Conservation (phyloP, 92 coral and sea anemone species). For the Epizoanthus illoricatus region DNA sequence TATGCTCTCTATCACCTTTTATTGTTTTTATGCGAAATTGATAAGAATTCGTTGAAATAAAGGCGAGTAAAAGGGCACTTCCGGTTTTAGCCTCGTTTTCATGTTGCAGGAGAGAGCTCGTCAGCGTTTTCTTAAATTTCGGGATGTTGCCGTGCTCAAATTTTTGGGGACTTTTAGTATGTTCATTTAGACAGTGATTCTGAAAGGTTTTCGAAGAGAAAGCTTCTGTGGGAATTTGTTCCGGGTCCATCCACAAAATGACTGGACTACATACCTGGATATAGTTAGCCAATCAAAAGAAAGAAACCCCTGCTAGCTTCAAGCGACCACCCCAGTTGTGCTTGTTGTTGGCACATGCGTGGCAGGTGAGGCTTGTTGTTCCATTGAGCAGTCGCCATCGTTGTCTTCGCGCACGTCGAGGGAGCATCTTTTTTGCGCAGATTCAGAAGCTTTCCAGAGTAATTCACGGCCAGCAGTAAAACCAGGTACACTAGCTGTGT, state of each 20-base stretch:
- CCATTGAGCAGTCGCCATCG: slow-evolving; percentile 99
- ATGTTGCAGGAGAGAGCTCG: too few species aligned
- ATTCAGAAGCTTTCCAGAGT: slow-evolving; percentile 95
- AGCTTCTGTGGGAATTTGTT: too few species aligned
- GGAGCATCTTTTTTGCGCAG: slow-evolving; percentile 99
- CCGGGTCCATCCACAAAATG: neutral
- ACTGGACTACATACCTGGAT: neutral
- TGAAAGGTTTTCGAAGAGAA: too few species aligned
- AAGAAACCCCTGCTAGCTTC: slow-evolving; percentile 5
- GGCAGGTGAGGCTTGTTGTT: slow-evolving; percentile 70
- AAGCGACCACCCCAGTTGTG: slow-evolving; percentile 60
- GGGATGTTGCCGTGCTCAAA: too few species aligned
- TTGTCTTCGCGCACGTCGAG: slow-evolving; percentile 99
- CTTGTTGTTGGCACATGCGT: slow-evolving; percentile 88
- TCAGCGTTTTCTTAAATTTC: too few species aligned
- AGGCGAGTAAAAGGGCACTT: too few species aligned
- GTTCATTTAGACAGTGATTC: too few species aligned
- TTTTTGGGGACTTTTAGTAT: too few species aligned
- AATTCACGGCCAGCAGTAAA: slow-evolving; percentile 81
- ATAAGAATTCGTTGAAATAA: too few species aligned
- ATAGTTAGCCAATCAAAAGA: slow-evolving; percentile 19
- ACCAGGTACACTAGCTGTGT: slow-evolving; percentile 88
- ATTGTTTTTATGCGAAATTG: too few species aligned
- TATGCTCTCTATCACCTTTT: too few species aligned
- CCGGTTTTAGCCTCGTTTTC: too few species aligned